phyloP scores from a whole-genome alignment of 2,113 vertebrate species.

The Pseudopipra pipra region DNA sequence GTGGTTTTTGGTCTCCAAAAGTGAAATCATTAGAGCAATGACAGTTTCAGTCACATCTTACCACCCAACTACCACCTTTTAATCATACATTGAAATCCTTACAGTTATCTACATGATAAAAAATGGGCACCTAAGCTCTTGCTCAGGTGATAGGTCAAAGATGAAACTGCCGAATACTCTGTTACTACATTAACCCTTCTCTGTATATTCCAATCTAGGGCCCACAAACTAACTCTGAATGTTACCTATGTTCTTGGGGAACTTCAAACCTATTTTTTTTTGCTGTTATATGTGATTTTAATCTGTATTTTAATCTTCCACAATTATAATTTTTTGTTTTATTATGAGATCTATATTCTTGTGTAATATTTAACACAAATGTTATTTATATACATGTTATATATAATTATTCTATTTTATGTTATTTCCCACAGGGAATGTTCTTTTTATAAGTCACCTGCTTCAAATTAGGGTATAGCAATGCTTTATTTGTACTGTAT shows the following conservation, averaged over 20 bases:
- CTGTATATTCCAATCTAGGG: not conserved
- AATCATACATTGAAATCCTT: not conserved
- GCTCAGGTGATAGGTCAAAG: not conserved
- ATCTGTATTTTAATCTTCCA: not conserved
- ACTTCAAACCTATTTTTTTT: not conserved
- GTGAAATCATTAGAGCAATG: not conserved
- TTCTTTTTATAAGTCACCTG: not conserved
- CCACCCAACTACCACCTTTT: accelerated
- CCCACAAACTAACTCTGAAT: not conserved
- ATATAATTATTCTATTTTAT: not conserved
- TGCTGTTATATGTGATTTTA: not conserved
- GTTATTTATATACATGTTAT: not conserved
- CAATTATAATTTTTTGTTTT: not conserved
- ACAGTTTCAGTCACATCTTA: not conserved
- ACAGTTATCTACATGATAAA: not conserved
- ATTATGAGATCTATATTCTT: not conserved
- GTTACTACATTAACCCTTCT: not conserved
- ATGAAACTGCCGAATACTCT: not conserved
- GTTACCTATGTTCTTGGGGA: not conserved
- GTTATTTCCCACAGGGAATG: not conserved
- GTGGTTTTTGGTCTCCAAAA: not conserved
- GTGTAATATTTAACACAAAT: not conserved
- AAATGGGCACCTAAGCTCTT: not conserved
- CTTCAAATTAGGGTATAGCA: not conserved
- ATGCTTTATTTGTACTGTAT: not conserved